phyloP scores from a whole-genome alignment of 2,113 vertebrate genomes.

The Tachysurus vachellii region DNA sequence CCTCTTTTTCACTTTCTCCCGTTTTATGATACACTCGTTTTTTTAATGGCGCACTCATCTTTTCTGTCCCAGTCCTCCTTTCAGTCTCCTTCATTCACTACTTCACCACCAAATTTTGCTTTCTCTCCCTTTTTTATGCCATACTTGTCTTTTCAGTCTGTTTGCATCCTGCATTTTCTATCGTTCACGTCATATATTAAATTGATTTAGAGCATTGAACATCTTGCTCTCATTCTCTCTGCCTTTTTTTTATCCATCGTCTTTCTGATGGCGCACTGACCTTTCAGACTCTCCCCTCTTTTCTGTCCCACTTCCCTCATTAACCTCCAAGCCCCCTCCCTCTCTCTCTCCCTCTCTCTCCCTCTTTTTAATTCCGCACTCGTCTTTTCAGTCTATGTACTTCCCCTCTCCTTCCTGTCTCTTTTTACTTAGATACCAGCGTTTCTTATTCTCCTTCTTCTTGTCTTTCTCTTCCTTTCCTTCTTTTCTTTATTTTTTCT shows the following conservation, averaged over 20 bases:
- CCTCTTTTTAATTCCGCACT: neutral
- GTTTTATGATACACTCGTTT: conserved; percentile 28
- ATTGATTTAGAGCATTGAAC: too few species aligned
- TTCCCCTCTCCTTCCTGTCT: neutral
- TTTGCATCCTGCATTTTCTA: neutral
- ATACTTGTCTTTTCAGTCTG: conserved; percentile 17
- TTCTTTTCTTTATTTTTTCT: neutral
- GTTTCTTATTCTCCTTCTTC: neutral
- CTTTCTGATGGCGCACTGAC: neutral
- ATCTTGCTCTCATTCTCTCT: neutral
- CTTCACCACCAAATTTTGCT: neutral
- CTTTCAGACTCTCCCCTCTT: neutral
- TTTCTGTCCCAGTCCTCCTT: neutral
- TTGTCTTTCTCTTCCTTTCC: neutral
- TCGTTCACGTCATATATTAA: neutral
- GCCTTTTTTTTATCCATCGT: neutral
- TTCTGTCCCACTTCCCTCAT: neutral
- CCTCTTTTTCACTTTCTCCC: conserved; percentile 67
- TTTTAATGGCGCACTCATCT: neutral
- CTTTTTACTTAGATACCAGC: neutral
- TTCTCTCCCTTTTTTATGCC: conserved; percentile 60
- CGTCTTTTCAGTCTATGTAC: neutral
- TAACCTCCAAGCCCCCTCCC: neutral
- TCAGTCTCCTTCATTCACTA: neutral
- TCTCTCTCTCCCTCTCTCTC: neutral